Conservation (phyloP, 2,888 invertebrate species). For the Nomada flava region DNA sequence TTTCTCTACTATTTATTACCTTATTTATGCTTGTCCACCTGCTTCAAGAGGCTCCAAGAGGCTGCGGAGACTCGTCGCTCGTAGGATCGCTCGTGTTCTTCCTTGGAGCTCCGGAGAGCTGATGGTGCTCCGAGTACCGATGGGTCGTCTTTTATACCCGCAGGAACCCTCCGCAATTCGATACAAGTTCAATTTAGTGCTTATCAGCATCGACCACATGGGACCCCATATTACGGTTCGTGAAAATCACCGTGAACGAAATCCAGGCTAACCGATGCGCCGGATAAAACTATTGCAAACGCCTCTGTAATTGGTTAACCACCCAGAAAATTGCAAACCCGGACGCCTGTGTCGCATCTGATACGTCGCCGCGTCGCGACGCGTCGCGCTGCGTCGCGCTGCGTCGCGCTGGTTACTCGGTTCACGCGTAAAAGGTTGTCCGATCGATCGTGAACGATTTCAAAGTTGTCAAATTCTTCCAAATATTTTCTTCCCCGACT, state of each 20-base stretch:
- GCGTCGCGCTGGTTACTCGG: constrained; percentile 30
- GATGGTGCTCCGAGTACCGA: constrained; percentile 68
- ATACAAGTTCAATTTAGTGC: constrained; percentile 80
- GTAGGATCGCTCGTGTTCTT: constrained; percentile 39
- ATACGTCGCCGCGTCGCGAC: constrained; percentile 23
- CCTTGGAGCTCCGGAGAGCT: constrained; percentile 61
- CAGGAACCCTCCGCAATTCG: constrained; percentile 73
- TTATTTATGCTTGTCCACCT: constrained; percentile 18
- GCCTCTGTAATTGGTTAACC: constrained; percentile 70
- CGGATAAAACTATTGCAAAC: constrained; percentile 72
- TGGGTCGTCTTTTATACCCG: constrained; percentile 77
- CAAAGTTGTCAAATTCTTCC: background rate
- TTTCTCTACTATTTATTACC: background rate
- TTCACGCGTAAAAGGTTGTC: constrained; percentile 11
- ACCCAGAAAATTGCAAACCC: constrained; percentile 75
- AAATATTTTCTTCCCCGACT: too few relatives aligned
- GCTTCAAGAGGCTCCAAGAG: background rate
- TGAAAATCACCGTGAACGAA: constrained; percentile 69
- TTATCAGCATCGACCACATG: constrained; percentile 82
- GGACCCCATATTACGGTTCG: constrained; percentile 73
- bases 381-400: too few relatives aligned
- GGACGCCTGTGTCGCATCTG: constrained; percentile 40
- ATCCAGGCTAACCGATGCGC: constrained; percentile 50
- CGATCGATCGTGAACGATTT: constrained; percentile 29
- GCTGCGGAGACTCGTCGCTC: background rate